Evolutionary conservation across 2,113 vertebrate genomes (phyloP), one percentile per base, ranked within the genome.

Genomic region (Bagarius yarrelli): DNA sequence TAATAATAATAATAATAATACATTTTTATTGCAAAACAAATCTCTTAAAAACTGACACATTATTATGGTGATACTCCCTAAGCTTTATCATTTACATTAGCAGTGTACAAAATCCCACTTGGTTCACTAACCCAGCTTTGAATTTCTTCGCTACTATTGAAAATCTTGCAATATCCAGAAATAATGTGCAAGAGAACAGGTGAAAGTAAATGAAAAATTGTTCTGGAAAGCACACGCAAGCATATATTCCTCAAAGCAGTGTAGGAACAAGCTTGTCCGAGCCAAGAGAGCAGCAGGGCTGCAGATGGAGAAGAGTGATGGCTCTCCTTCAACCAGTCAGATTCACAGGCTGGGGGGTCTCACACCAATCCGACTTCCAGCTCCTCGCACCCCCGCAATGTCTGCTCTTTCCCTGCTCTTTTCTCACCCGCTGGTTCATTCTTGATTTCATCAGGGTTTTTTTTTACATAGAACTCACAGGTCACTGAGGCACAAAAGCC

Each of bases 281-380:
- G 84, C 84, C 84, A 85, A 85, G 81, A 72, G 81, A 85, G 84
- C 84, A 85, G 84, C 84, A 83, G 84, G 84, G 67, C 64, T 83
- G 59, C 84, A 85, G 81, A 85, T 85, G 81, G 84, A 83, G 81
- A 76, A 76, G 73, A 36, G 27, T n/a, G 70, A 78, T 72, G 80
- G 75, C 80, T 85, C 82, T 80, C 56, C 36, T 44, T 85, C 57
- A 57, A 79, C 25, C 81, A 47, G 32, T 80, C 36, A 71, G 77
- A 52, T 80, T 50, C 78, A 80, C 77, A 85, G 71, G 79, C 72
- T 79, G 60, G 52, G 60, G 73, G 81, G 84, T 82, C 84, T 82
- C 81, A 81, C 80, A 82, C 80, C 70, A 75, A 74, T 79, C 80
- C 61, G 25, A 55, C 71, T 70, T 44, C 53, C 40, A 60, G 30